These are phyloP conservation scores for Tethya wilhelma DNA, from an alignment of 37 sponge, comb jelly and placozoan genomes.

Conservation along the genomic window DNA sequence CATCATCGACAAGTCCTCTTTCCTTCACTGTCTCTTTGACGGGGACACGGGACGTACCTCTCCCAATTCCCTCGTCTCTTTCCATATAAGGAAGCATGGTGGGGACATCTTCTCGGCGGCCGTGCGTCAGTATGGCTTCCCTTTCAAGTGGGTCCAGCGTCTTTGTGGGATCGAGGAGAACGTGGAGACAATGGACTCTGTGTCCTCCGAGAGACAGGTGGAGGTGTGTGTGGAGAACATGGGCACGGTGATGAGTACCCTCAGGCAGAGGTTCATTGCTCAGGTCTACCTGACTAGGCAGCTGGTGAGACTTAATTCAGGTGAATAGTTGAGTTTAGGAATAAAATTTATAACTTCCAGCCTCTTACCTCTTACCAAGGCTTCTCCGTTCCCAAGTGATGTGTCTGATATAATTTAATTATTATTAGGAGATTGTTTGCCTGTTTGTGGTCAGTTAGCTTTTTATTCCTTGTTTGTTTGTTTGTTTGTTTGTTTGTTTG, in stretches of 20 bases:
- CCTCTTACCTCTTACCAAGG: no score
- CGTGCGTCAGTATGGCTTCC: constrained; percentile 66
- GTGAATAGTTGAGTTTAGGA: constrained; percentile 14
- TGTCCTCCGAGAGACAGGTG: constrained; percentile 12
- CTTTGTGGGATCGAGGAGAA: constrained; percentile 44
- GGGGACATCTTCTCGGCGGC: constrained; percentile 48
- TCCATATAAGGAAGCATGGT: constrained; percentile 65
- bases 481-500: no score
- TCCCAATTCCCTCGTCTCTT: constrained; percentile 59
- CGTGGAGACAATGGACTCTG: background rate
- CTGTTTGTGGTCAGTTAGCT: no score
- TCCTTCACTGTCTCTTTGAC: constrained; percentile 60
- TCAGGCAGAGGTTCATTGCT: constrained; percentile 42
- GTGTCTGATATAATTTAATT: no score
- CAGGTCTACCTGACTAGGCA: constrained; percentile 50
- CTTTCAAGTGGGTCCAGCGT: constrained; percentile 64
- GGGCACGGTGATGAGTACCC: constrained; percentile 16
- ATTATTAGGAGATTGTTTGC: no score
- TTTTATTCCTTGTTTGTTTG: no score
- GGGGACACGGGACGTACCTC: constrained; percentile 70
- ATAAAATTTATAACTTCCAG: no score
- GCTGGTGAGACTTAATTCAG: constrained; percentile 26
- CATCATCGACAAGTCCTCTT: constrained; percentile 37
- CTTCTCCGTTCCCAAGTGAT: background rate
- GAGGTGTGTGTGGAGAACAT: constrained; percentile 31